Percentiles rank a stretch among this genome's conserved stretches.
Evolutionary conservation across 2,888 invertebrate species (phyloP).

Genomic region (Gryllus longicercus): DNA sequence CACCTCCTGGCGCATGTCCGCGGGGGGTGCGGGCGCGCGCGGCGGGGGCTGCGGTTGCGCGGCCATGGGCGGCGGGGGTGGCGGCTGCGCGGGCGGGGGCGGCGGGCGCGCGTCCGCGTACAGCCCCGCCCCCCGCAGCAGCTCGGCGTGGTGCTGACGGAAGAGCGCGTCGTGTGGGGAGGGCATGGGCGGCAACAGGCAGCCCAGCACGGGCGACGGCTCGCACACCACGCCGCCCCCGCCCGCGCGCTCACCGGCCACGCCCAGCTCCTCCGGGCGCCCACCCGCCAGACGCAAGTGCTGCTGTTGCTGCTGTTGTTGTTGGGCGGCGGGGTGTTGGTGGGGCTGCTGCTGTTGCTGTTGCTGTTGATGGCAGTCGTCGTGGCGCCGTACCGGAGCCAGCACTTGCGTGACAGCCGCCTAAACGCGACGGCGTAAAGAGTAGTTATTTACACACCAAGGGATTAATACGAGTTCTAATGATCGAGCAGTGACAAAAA

Average conservation of each 20-base stretch:
- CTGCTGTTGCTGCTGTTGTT: neutral
- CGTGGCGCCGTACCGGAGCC: constrained; percentile 25
- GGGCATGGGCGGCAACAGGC: constrained; percentile 27
- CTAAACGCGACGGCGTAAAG: too few species aligned
- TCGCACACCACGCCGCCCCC: constrained; percentile 29
- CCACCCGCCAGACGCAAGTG: constrained; percentile 25
- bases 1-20: constrained; percentile 30
- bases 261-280: constrained; percentile 25
- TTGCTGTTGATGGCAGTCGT: constrained; percentile 25
- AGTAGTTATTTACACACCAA: too few species aligned
- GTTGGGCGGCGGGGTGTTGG: too few species aligned
- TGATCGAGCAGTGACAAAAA: too few species aligned
- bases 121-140: constrained; percentile 30
- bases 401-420: too few species aligned
- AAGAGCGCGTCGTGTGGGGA: constrained; percentile 29
- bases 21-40: neutral
- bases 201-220: constrained; percentile 27
- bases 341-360: constrained; percentile 22
- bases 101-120: constrained; percentile 29
- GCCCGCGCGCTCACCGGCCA: constrained; percentile 29
- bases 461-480: too few species aligned
- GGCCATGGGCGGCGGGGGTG: neutral
- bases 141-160: constrained; percentile 32
- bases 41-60: neutral
- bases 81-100: neutral